Base-by-base conservation (phyloP, 2,888 invertebrate genomes). In the Odontomyia ornata region DNA sequence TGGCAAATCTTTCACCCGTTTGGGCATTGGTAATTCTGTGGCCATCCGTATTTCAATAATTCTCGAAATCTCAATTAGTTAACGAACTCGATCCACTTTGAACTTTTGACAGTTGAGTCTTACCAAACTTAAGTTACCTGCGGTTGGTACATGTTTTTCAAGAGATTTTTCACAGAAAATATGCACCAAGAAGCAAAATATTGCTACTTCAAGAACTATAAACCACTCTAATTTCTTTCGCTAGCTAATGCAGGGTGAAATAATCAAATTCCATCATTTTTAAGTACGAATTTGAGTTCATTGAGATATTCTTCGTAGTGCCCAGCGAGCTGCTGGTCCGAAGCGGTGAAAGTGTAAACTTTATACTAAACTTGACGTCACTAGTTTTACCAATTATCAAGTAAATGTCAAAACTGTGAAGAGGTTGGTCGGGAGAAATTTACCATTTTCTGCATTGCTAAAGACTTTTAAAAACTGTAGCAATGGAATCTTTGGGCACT, bases 401-500 rank as follows among this genome's bases (percentile, higher is more conserved):
- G 36, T 15, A 47, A 47, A 73, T 73, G 73, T 73, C 73, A 73
- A 73, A 73, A 23, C 13, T 60, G 60, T 23, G 46, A 43, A 69
- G 73, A 60, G 57, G 28, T 56, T 25, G 13, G 21, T 60, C 43
- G 57, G 21, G 30, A 25, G 36, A 13, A 43, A 60, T 36, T 18
- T 57, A 30, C 56, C 27, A 23, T 47, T 36, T 73, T 27, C n/a
- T n/a, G n/a, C n/a, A 36, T 36, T 36, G 9, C 36, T 36, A 9
- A 36, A n/a, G n/a, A n/a, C n/a, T 36, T 36, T 36, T 36, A 9
- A 15, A 9, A 52, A n/a, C 52, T 15, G 7, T 15, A 52, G 13
- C 4, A 78, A 94, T 94, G 94, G 93, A 93, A 83, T 91, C 90
- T 83, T 91, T 93, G 84, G 94, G 95, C 81, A 92, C 93, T 81